These are phyloP conservation scores for Geophilus truncorum DNA, from an alignment of 2,888 invertebrate species.

Conservation along the genomic window DNA sequence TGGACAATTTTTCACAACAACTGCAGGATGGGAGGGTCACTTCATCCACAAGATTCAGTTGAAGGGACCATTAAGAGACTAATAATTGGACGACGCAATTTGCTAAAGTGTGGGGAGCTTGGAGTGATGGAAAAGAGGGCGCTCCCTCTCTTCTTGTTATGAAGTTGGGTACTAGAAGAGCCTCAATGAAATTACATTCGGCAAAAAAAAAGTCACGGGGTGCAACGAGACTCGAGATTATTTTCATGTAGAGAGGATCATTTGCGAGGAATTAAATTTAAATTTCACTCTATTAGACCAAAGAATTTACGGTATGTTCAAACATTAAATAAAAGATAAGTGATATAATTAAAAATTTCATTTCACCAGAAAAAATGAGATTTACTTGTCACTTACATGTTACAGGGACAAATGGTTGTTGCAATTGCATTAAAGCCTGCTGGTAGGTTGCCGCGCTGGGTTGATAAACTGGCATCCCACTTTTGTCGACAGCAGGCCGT, in stretches of 20 bases:
- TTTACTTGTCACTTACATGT: conserved; percentile 84
- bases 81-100: conserved; percentile 28
- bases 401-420: conserved; percentile 93
- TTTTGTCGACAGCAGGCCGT: conserved; percentile 86
- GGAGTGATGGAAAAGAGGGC: neutral
- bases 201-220: neutral
- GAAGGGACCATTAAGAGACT: conserved; percentile 28
- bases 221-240: neutral
- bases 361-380: conserved; percentile 12
- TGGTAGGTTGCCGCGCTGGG: conserved; percentile 73
- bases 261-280: neutral
- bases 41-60: conserved; percentile 1
- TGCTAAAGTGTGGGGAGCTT: conserved; percentile 19
- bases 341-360: neutral
- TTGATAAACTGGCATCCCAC: conserved; percentile 93
- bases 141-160: conserved; percentile 17
- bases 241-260: neutral
- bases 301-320: neutral
- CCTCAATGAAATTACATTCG: conserved; percentile 5
- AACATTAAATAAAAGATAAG: neutral
- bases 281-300: neutral
- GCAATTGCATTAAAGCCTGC: conserved; percentile 76
- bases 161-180: neutral
- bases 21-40: conserved; percentile 25
- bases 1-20: neutral